phyloP scores from a whole-genome alignment of 2,888 invertebrate species.

The Octodonta nipae region DNA sequence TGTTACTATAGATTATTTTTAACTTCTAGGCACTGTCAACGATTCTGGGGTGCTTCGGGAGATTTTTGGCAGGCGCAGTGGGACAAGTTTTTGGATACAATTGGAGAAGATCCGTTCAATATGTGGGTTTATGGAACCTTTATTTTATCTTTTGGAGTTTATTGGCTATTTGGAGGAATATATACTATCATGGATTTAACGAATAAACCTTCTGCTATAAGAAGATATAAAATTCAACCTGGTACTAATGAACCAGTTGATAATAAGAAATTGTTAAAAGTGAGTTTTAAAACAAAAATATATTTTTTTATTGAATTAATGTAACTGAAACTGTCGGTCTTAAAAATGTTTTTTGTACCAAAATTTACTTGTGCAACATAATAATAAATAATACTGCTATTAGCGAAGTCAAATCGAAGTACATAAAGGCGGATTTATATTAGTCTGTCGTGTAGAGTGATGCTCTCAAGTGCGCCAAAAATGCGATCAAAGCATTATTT shows the following conservation, averaged over 20 bases:
- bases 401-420: too few species aligned
- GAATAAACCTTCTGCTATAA: conserved; percentile 55
- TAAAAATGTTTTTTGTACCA: too few species aligned
- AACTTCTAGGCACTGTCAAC: conserved; percentile 58
- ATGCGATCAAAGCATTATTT: too few species aligned
- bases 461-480: too few species aligned
- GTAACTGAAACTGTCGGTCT: too few species aligned
- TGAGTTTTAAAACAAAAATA: conserved; percentile 20
- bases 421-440: too few species aligned
- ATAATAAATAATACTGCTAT: too few species aligned
- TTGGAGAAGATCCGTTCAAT: conserved; percentile 52
- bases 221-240: conserved; percentile 70
- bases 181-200: conserved; percentile 63
- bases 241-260: conserved; percentile 68
- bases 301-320: neutral
- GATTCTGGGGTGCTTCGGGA: conserved; percentile 75
- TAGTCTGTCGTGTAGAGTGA: too few species aligned
- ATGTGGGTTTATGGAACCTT: conserved; percentile 53
- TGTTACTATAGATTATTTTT: too few species aligned
- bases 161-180: conserved; percentile 62
- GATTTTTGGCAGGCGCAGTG: conserved; percentile 74
- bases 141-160: conserved; percentile 49
- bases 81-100: conserved; percentile 54
- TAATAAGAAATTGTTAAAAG: conserved; percentile 43
- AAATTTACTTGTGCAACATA: too few species aligned